Conservation (phyloP, 2,888 invertebrate species). For the Lycophotia porphyrea region DNA sequence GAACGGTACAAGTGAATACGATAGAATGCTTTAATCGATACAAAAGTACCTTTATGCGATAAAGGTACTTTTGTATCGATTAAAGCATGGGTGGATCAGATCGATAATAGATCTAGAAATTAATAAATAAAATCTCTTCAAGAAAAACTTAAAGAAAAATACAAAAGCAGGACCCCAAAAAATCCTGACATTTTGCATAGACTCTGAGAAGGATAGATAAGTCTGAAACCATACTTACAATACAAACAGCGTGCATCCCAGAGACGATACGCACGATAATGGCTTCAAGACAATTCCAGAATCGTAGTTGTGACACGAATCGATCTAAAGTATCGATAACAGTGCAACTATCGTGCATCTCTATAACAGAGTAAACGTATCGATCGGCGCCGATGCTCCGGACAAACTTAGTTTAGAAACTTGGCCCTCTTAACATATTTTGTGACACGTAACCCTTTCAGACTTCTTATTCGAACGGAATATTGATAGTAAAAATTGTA, state of each 20-base stretch:
- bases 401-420: slow-evolving; percentile 69
- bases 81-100: background rate
- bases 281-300: too few species aligned
- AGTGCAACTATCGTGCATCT: background rate
- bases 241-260: background rate
- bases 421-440: slow-evolving; percentile 71
- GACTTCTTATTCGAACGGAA: slow-evolving; percentile 48
- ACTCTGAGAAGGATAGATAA: background rate
- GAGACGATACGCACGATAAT: background rate
- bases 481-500: slow-evolving; percentile 59
- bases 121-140: too few species aligned
- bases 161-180: background rate
- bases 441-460: slow-evolving; percentile 58
- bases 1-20: background rate
- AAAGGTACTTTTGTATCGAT: too few species aligned
- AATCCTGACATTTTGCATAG: background rate
- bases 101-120: background rate
- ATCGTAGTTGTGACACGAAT: background rate
- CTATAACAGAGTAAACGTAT: slow-evolving; percentile 63
- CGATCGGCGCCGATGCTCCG: slow-evolving; percentile 62
- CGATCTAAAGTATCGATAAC: background rate
- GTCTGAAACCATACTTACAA: background rate
- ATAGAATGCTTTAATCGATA: too few species aligned
- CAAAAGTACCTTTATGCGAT: background rate
- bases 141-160: background rate